Conservation (phyloP, 2,113 vertebrate species). For the Bettongia penicillata region DNA sequence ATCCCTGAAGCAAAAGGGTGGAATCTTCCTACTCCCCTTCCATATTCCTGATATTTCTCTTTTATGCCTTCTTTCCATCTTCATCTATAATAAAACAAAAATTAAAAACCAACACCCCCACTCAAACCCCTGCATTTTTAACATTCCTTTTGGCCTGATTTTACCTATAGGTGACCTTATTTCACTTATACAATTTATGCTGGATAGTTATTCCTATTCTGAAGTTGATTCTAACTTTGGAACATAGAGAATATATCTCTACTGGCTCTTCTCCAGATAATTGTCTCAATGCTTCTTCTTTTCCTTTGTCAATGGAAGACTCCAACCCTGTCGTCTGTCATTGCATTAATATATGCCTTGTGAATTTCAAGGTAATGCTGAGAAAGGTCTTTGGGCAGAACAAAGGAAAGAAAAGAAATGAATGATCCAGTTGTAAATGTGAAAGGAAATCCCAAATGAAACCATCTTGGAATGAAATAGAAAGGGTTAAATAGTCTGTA, state of each 20-base stretch:
- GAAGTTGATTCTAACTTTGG: neutral
- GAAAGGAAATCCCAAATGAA: slow-evolving; percentile 25
- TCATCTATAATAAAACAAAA: neutral
- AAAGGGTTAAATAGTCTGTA: slow-evolving; percentile 6
- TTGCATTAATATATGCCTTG: slow-evolving; percentile 19
- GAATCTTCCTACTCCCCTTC: neutral
- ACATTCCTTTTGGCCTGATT: slow-evolving; percentile 7
- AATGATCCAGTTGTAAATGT: neutral
- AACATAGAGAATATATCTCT: neutral
- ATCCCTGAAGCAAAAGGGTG: neutral
- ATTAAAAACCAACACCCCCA: neutral
- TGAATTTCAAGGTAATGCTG: neutral
- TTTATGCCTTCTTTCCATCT: neutral
- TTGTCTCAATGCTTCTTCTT: neutral
- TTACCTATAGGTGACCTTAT: neutral
- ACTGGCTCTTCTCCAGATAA: neutral
- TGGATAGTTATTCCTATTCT: neutral
- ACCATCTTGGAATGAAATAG: slow-evolving; percentile 33
- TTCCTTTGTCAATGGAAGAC: neutral
- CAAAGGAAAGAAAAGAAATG: slow-evolving; percentile 37
- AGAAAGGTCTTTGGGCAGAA: slow-evolving; percentile 26
- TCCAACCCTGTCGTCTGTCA: neutral
- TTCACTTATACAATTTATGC: neutral
- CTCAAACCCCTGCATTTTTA: neutral
- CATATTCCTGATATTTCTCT: neutral